Evolutionary conservation across 2,888 invertebrate genomes (phyloP), one percentile per base, ranked within the genome.

Genomic region (Epistrophe grossulariae): DNA sequence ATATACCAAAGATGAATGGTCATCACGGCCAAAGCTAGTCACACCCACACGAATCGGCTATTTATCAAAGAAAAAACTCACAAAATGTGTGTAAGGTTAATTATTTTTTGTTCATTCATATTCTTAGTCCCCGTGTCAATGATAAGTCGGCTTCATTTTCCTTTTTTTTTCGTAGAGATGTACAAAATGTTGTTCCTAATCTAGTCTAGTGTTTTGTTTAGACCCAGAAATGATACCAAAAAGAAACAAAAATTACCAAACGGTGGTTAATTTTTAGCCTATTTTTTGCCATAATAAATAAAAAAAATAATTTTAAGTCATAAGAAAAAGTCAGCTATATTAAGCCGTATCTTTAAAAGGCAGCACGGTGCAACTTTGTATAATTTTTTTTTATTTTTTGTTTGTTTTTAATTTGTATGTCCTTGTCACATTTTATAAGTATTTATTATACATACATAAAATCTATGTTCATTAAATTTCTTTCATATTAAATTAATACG

Each of bases 151-250:
- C 57, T 71, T 57, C 31, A 55, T 64, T 88, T 24, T 24, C 3
- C 3, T 24, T 24, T 24, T 89, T 55, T 64, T 40, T 70, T 88
- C 89, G 40, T 90, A 90, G 90, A 90, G 90, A 90, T 91, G 92
- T 92, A 92, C 91, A 91, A 92, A 24, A 92, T 90, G 92, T 91
- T 91, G 92, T 92, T 92, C 92, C 92, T 92, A 92, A 91, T 91
- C 92, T 92, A 92, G 92, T 92, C 92, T 90, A 85, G 81, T 79
- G 72, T 52, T 62, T 73, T 79, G 43, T 76, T 57, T 59, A 76
- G 71, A 71, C 59, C 74, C 68, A 48, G 4, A 52, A 62, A 50
- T 28, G 31, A 71, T 60, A 40, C 72, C 72, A 24, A 78, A 82
- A 72, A 71, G 50, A 40, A 78, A 60, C 6, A 28, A 43, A 78